Base-by-base conservation (phyloP, 2,888 invertebrate genomes). In the Notodonta dromedarius region DNA sequence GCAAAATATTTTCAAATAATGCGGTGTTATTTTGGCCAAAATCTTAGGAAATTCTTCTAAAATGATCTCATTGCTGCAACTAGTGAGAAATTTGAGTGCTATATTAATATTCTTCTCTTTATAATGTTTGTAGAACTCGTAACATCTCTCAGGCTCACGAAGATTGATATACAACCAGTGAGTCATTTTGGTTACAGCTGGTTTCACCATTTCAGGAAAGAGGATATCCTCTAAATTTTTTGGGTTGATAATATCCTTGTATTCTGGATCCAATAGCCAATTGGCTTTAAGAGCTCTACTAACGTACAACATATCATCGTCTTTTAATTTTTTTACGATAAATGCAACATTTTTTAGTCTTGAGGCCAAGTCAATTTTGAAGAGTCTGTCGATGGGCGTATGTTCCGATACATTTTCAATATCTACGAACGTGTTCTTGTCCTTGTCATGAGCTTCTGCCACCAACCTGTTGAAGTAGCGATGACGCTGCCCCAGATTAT, bases 361-460 rank as follows among this genome's bases (percentile, higher is more conserved):
- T 11, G 77, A 82, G 5, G 91, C 89, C 4, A 91, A 67, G 14
- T 89, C 83, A 57, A 90, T 89, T 77, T 89, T 89, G 56, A 86
- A 88, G 13, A 90, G 69, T 60, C 82, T 77, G 63, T 89, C 89
- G 11, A 88, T 58, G 7, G 82, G 69, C 12, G 82, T 71, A n/a
- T 57, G 42, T 70, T 89, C 89, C 0, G 79, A 70, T 2, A 73
- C 42, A 16, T 64, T 24, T n/a, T 67, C 64, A 8, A 84, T 40
- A 42, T 70, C 67, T 12, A 68, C 60, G 40, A 71, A 62, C 0
- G 62, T 42, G 14, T 39, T 53, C n/a, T 60, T 24, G 44, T 57
- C 59, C n/a, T 60, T 24, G 44, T 57, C 59, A 53, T 5, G n/a
- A 42, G 78, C 67, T 12, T 79, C 63, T 6, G 69, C 65, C 4